Evolutionary conservation across 2,888 invertebrate species (phyloP).

Genomic region (Celastrina argiolus): DNA sequence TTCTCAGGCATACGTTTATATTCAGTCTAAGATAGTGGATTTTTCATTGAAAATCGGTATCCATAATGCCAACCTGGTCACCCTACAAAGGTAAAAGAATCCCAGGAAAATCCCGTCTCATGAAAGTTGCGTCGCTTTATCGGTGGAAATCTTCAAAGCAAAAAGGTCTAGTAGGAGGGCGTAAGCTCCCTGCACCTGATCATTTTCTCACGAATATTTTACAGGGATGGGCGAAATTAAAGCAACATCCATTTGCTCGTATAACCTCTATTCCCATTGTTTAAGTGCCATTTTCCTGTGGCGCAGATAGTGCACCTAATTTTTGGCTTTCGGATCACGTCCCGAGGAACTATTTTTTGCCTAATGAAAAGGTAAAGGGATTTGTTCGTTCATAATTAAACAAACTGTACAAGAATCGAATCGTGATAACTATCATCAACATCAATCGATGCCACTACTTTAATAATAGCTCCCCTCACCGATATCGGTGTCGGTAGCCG

Average conservation of each 20-base stretch:
- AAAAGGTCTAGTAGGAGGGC: conserved; percentile 41
- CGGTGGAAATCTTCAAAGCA: conserved; percentile 47
- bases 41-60: not conserved
- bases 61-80: not conserved
- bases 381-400: conserved; percentile 7
- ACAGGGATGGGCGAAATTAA: conserved; percentile 33
- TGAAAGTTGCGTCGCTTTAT: conserved; percentile 50
- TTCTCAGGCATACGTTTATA: no score
- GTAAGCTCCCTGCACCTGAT: conserved; percentile 36
- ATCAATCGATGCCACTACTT: no score
- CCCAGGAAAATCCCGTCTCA: conserved; percentile 37
- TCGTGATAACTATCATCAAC: not conserved
- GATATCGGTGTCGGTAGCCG: no score
- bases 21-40: no score
- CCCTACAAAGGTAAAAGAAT: conserved; percentile 26
- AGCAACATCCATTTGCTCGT: conserved; percentile 25
- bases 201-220: conserved; percentile 39
- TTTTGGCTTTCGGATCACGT: conserved; percentile 15
- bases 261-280: conserved; percentile 18
- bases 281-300: conserved; percentile 4
- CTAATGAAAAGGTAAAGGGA: not conserved
- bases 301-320: not conserved
- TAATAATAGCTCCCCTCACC: no score
- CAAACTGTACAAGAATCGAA: not conserved
- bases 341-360: not conserved